Percentiles rank a stretch among this genome's conserved stretches.
phyloP scores from a whole-genome alignment of 1,140 invertebrate genomes.

The Goniozus legneri region DNA sequence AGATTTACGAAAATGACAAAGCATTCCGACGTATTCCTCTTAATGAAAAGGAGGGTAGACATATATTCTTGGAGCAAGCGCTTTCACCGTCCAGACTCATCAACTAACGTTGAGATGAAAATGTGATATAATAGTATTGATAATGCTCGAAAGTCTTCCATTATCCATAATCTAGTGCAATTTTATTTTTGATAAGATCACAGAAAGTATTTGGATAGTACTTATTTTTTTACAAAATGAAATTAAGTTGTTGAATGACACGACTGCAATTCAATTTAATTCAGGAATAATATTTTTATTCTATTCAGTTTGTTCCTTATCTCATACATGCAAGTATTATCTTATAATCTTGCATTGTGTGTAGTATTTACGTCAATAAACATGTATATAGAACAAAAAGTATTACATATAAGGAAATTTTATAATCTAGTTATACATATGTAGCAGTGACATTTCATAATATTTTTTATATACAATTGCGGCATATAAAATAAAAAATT shows the following conservation, averaged over 20 bases:
- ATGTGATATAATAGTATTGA: not conserved
- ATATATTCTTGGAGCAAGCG: constrained; percentile 60
- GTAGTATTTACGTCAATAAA: constrained; percentile 15
- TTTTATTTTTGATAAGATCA: constrained; percentile 4
- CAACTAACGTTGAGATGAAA: constrained; percentile 20
- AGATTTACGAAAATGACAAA: constrained; percentile 17
- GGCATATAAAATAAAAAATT: constrained; percentile 19
- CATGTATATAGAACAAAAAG: constrained; percentile 9
- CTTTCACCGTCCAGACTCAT: constrained; percentile 59
- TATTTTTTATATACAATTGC: constrained; percentile 21
- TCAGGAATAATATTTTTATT: not conserved
- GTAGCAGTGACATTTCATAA: constrained; percentile 13
- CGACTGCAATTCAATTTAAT: no score
- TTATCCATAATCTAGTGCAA: no score
- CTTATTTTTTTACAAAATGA: no score
- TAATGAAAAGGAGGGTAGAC: constrained; percentile 57
- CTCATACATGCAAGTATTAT: not conserved
- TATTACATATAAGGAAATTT: constrained; percentile 13
- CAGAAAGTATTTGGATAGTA: constrained; percentile 16
- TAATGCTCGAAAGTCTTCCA: no score
- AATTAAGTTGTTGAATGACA: no score
- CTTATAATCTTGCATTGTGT: not conserved
- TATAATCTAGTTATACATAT: constrained; percentile 16
- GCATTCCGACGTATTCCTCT: constrained; percentile 24
- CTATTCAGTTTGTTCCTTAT: not conserved